Conservation (phyloP, 1,140 invertebrate species). For the Brachionus koreanus region DNA sequence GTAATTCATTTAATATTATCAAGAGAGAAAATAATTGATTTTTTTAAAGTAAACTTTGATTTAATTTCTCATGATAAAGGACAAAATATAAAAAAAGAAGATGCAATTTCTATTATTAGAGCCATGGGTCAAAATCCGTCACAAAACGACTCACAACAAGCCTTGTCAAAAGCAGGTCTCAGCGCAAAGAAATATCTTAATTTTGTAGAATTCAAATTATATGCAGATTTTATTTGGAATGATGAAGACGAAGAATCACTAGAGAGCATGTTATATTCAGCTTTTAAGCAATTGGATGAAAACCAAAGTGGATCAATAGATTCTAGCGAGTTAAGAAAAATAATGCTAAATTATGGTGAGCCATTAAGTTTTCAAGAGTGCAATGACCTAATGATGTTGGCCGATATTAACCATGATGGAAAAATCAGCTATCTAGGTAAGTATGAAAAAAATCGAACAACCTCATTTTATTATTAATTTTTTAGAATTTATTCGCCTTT, state of each 20-base stretch:
- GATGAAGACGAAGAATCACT: conserved; percentile 22
- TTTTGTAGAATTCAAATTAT: conserved; percentile 23
- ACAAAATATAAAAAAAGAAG: not conserved
- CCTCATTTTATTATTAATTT: not conserved
- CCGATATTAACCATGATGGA: conserved; percentile 34
- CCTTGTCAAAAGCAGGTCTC: not conserved
- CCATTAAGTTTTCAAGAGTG: conserved; percentile 16
- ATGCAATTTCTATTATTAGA: conserved; percentile 26
- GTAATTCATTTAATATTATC: not conserved
- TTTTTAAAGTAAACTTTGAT: not conserved
- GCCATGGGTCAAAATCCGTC: conserved; percentile 35
- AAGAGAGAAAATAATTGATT: not conserved
- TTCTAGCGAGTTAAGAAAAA: not conserved
- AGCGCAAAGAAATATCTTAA: not conserved
- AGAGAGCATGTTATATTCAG: not conserved
- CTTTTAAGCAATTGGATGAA: conserved; percentile 26
- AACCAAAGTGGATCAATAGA: conserved; percentile 11
- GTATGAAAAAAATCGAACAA: not conserved
- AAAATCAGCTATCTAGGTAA: conserved; percentile 36
- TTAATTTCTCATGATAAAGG: not conserved
- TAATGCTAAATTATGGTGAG: conserved; percentile 23
- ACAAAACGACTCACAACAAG: not conserved
- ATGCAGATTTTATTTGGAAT: not conserved
- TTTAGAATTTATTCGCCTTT: conserved; percentile 20
- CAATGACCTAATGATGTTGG: conserved; percentile 1